Percentiles rank a stretch among this genome's conserved stretches.
phyloP scores from a whole-genome alignment of 2,113 vertebrate genomes.

The Notothenia coriiceps region DNA sequence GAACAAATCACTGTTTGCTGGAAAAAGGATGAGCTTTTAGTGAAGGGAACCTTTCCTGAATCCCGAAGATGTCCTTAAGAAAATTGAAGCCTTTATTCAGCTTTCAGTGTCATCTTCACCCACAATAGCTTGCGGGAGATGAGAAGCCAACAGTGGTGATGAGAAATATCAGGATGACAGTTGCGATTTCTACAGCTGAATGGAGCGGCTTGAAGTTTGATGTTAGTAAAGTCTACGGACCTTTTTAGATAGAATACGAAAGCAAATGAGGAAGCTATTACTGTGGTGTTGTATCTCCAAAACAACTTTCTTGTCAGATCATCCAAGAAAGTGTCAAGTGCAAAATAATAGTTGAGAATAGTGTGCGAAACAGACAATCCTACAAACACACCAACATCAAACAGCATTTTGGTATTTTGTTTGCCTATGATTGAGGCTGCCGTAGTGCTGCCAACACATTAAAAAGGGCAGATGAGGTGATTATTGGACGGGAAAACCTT shows the following conservation, averaged over 20 bases:
- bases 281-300: background rate
- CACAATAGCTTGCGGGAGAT: constrained; percentile 19
- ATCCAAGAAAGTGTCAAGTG: background rate
- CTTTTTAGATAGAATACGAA: background rate
- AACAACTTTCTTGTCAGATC: background rate
- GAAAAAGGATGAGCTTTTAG: constrained; percentile 29
- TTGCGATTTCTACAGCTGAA: constrained; percentile 7
- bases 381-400: background rate
- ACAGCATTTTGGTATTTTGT: background rate
- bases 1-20: constrained; percentile 26
- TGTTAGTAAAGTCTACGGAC: background rate
- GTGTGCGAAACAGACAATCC: background rate
- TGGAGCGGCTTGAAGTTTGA: constrained; percentile 8
- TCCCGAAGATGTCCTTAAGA: background rate
- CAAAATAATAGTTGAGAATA: background rate
- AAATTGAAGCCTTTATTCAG: constrained; percentile 19
- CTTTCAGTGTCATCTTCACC: constrained; percentile 38
- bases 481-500: too few species aligned
- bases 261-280: background rate
- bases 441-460: too few species aligned
- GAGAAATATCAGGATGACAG: constrained; percentile 8
- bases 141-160: background rate
- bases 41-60: background rate
- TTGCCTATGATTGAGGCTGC: background rate
- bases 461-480: too few species aligned